Base-by-base conservation (phyloP, 2,113 vertebrate species). In the Entelurus aequoreus region DNA sequence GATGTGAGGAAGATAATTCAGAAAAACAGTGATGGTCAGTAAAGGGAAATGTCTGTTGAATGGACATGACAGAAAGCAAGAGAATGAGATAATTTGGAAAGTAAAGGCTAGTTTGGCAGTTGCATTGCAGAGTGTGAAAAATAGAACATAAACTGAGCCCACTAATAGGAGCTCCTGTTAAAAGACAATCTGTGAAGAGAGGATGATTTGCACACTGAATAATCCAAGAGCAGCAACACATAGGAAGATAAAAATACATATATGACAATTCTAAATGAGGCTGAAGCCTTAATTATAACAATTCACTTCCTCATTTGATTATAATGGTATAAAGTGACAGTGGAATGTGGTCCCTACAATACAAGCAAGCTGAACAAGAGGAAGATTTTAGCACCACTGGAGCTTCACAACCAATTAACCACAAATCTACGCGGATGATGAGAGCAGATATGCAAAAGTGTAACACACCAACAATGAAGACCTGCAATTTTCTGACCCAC, bases 121-220 rank as follows among this genome's bases (percentile, higher is more conserved):
- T 76, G 49, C 48, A 52, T 47, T 62, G 56, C 66, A 58, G 53
- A 48, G 58, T 76, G 58, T 61, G 28, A 56, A 60, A 63, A 52
- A 65, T 56, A 71, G 44, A 50, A 55, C 62, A 63, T 69, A 61
- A 6, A 28, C 49, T 10, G 61, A 65, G 63, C 48, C 48, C 65
- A 37, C 65, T 80, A 76, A 83, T 72, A 83, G 76, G 77, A 60
- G 63, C 75, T 72, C 65, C 52, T 76, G 77, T 71, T 83, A 69
- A 73, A 71, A 83, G 77, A 80, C 72, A 69, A 37, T 69, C 46
- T 63, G 67, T 60, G 60, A 69, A 71, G 67, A 73, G 66, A 62
- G 62, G 54, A 65, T 54, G 57, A 75, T 66, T 69, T 60, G 67
- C 77, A 66, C n/a, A 8, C 67, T 83, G 68, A 83, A 80, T 79